phyloP scores from a whole-genome alignment of 2,113 vertebrate genomes.

The Cepphus grylle region DNA sequence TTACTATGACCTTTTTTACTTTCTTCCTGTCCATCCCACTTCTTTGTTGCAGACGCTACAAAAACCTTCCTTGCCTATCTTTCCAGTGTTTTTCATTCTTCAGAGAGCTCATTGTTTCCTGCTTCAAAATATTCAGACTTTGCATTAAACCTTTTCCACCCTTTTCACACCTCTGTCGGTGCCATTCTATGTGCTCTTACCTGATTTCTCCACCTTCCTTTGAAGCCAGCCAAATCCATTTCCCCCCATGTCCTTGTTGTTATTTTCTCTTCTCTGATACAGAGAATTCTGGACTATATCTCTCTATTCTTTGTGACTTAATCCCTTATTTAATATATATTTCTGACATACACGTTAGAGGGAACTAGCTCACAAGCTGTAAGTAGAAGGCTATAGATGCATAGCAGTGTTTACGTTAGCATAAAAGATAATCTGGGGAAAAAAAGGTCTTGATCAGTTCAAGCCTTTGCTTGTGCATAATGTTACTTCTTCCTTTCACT shows the following conservation, averaged over 20 bases:
- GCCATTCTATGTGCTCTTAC: not conserved
- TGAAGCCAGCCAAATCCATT: not conserved
- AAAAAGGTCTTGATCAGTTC: not conserved
- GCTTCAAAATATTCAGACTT: not conserved
- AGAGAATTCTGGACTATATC: not conserved
- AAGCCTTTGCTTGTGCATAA: not conserved
- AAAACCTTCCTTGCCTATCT: not conserved
- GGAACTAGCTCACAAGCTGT: not conserved
- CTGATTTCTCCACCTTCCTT: not conserved
- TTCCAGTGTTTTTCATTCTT: not conserved
- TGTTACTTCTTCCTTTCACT: not conserved
- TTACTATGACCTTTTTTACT: not conserved
- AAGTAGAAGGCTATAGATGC: not conserved
- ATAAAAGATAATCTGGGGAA: not conserved
- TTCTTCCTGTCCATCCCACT: not conserved
- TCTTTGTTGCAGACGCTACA: not conserved
- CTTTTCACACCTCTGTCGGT: not conserved
- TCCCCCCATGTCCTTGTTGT: not conserved
- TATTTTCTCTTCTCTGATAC: not conserved
- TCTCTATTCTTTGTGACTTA: not conserved
- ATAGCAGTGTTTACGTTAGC: not conserved
- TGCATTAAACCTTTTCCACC: not conserved
- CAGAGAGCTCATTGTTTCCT: not conserved
- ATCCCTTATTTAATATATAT: not conserved
- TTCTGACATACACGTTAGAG: not conserved